Percentiles rank a stretch among this genome's conserved stretches.
These are phyloP conservation scores for Oenanthe oenanthe DNA, from an alignment of 2,113 vertebrate genomes.

Conservation along the genomic window DNA sequence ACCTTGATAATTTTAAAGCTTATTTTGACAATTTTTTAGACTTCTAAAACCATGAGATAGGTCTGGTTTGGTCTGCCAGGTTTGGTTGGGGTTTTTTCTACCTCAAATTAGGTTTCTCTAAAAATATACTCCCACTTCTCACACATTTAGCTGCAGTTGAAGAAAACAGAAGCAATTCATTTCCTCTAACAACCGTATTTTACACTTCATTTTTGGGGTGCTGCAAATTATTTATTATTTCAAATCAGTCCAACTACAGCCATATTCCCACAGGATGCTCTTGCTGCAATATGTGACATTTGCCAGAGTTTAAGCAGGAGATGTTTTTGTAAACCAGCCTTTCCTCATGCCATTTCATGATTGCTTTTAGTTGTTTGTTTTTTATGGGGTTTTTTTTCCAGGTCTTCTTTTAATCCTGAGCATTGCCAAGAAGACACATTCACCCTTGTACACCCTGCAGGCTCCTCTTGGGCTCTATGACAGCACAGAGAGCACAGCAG, in stretches of 20 bases:
- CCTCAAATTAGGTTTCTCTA: background rate
- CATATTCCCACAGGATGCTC: background rate
- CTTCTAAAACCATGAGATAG: background rate
- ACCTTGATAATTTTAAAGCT: background rate
- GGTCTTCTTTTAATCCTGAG: background rate
- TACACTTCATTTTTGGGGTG: background rate
- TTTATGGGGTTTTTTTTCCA: background rate
- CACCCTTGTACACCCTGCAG: background rate
- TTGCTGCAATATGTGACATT: background rate
- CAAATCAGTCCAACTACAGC: background rate
- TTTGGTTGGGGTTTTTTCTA: background rate
- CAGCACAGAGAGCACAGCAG: accelerated
- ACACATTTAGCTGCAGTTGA: background rate
- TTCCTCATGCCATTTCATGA: background rate
- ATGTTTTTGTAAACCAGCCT: conserved; percentile 15
- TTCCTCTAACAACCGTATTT: background rate
- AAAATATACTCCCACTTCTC: background rate
- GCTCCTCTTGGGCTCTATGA: background rate
- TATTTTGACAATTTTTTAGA: background rate
- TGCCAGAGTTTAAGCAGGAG: conserved; percentile 18
- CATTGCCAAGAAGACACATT: background rate
- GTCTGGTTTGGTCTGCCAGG: background rate
- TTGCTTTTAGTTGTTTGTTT: background rate
- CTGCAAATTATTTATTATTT: background rate
- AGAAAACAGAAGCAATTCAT: background rate